phyloP scores from a whole-genome alignment of 2,888 invertebrate species.

The Morinoia aosen region DNA sequence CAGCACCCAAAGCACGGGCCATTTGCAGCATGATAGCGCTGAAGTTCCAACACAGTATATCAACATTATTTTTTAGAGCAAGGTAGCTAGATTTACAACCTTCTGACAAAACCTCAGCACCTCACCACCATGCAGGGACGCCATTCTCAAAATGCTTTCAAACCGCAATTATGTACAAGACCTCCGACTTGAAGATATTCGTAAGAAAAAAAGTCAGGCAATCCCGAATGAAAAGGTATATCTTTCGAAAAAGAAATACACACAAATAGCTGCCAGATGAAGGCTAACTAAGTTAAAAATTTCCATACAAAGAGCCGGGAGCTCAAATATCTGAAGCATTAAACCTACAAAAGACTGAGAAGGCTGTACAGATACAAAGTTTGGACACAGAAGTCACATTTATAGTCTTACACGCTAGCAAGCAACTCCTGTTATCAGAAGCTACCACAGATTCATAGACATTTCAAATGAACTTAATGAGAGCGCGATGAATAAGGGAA shows the following conservation, averaged over 20 bases:
- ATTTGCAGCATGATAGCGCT: background rate
- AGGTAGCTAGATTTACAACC: no score
- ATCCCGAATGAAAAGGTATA: background rate
- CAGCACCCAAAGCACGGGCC: no score
- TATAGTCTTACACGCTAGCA: background rate
- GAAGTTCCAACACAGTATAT: background rate
- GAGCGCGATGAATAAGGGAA: background rate
- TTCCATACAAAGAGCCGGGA: background rate
- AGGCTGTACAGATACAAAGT: background rate
- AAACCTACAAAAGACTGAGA: background rate
- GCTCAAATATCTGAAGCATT: background rate
- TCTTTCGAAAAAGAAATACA: background rate
- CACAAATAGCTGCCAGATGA: background rate
- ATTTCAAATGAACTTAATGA: background rate
- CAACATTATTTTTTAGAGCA: background rate
- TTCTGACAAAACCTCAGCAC: no score
- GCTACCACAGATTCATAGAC: background rate
- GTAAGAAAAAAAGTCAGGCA: no score
- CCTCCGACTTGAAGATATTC: no score
- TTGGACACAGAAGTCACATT: background rate
- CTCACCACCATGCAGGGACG: no score
- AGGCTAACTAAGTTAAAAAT: background rate
- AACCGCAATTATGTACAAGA: no score
- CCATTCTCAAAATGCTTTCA: no score
- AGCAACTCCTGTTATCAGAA: background rate